A percentile compares a stretch with the other conserved stretches of the same genome.
These are phyloP conservation scores for Andrena dorsata DNA, from an alignment of 2,888 invertebrate genomes.

Conservation along the genomic window DNA sequence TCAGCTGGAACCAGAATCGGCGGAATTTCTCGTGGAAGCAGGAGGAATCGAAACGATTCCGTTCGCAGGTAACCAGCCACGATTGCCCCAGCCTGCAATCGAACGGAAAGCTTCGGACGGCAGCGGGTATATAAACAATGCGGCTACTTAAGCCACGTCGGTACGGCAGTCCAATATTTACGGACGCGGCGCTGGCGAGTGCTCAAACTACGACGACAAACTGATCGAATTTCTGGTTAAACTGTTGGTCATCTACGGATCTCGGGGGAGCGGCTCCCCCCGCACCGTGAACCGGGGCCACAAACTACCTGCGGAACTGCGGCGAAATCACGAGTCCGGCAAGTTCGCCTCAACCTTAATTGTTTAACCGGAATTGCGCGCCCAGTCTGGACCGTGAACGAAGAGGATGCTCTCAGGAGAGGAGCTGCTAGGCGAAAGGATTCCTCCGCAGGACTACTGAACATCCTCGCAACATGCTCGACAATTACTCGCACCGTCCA, in stretches of 20 bases:
- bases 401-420: conserved; percentile 31
- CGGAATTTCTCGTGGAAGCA: no score
- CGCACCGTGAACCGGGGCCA: conserved; percentile 23
- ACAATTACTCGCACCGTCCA: background rate
- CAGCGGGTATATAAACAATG: conserved; percentile 36
- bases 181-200: conserved; percentile 20
- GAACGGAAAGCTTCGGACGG: background rate
- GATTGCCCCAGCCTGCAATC: background rate
- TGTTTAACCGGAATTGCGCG: conserved; percentile 61
- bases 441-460: background rate
- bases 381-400: conserved; percentile 26
- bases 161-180: conserved; percentile 56
- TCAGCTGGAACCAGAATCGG: no score
- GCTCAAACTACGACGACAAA: conserved; percentile 64
- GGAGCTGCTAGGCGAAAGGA: background rate
- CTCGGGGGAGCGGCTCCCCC: conserved; percentile 47
- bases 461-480: background rate
- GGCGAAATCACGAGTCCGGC: conserved; percentile 55
- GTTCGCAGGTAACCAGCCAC: background rate
- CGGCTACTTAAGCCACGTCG: conserved; percentile 38
- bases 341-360: conserved; percentile 60
- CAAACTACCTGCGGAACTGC: conserved; percentile 67
- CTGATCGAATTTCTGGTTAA: conserved; percentile 72
- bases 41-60: background rate
- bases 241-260: conserved; percentile 68